phyloP scores from a whole-genome alignment of 1,140 invertebrate species.

The Hylyphantes graminicola region DNA sequence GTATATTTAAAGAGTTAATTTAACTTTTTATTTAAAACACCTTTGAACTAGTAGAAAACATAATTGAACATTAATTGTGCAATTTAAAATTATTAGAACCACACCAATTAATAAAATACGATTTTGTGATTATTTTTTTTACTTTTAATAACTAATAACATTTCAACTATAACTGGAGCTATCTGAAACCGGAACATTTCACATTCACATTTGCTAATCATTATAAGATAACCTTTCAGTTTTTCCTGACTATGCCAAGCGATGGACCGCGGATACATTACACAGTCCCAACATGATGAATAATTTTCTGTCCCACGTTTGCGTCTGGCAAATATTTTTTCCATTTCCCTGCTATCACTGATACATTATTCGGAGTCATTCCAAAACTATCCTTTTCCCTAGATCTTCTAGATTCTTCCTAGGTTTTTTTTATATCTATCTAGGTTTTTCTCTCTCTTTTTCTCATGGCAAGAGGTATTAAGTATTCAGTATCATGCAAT shows the following conservation, averaged over 20 bases:
- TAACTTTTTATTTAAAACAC: too few relatives aligned
- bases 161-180: too few relatives aligned
- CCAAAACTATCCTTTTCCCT: conserved; percentile 56
- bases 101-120: too few relatives aligned
- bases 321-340: conserved; percentile 58
- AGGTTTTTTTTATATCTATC: conserved; percentile 13
- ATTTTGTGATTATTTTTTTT: too few relatives aligned
- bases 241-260: conserved; percentile 1
- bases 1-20: too few relatives aligned
- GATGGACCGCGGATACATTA: conserved; percentile 45
- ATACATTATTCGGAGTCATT: conserved; percentile 59
- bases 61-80: too few relatives aligned
- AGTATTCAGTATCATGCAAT: conserved; percentile 59
- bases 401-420: conserved; percentile 16
- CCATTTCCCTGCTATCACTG: conserved; percentile 35
- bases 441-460: conserved; percentile 8
- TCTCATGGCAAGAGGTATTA: conserved; percentile 38
- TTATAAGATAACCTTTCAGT: neutral
- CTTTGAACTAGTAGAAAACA: too few relatives aligned
- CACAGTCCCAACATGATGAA: conserved; percentile 50
- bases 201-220: too few relatives aligned
- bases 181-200: too few relatives aligned
- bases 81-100: too few relatives aligned
- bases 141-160: too few relatives aligned
- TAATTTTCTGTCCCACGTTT: conserved; percentile 59